These are phyloP conservation scores for Lysandra coridon DNA, from an alignment of 2,888 invertebrate species.

Conservation along the genomic window DNA sequence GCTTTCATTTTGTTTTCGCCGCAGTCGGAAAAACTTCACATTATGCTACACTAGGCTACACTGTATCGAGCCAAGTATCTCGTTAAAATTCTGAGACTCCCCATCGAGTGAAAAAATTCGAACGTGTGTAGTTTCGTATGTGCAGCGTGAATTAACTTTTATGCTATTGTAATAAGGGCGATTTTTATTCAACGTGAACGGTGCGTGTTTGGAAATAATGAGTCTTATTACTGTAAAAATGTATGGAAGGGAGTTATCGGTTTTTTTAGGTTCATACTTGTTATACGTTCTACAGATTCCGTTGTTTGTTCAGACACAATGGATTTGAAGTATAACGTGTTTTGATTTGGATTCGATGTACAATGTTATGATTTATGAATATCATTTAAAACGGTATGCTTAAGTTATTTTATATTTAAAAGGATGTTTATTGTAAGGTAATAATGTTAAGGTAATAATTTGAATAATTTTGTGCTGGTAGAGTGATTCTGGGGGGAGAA, in stretches of 20 bases:
- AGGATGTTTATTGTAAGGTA: too few relatives aligned
- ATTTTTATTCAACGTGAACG: neutral
- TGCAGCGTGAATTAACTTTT: neutral
- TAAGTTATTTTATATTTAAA: too few relatives aligned
- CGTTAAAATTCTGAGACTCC: conserved; percentile 22
- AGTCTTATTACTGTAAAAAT: conserved; percentile 14
- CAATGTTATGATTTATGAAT: neutral
- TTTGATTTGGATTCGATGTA: neutral
- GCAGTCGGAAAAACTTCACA: neutral
- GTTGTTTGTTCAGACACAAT: neutral
- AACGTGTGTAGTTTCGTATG: neutral
- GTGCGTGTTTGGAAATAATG: conserved; percentile 21
- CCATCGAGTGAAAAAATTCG: conserved; percentile 20
- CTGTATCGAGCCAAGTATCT: neutral
- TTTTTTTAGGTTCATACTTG: neutral
- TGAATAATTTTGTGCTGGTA: too few relatives aligned
- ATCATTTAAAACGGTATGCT: neutral
- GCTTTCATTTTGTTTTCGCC: neutral
- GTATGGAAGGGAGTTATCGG: neutral
- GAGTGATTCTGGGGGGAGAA: too few relatives aligned
- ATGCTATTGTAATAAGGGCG: neutral
- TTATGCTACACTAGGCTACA: neutral
- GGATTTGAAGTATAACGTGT: neutral
- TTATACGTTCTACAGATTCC: neutral
- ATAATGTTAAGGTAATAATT: too few relatives aligned